These are phyloP conservation scores for Catalaphyllia jardinei DNA, from an alignment of 64 coral and sea anemone species.

Conservation along the genomic window DNA sequence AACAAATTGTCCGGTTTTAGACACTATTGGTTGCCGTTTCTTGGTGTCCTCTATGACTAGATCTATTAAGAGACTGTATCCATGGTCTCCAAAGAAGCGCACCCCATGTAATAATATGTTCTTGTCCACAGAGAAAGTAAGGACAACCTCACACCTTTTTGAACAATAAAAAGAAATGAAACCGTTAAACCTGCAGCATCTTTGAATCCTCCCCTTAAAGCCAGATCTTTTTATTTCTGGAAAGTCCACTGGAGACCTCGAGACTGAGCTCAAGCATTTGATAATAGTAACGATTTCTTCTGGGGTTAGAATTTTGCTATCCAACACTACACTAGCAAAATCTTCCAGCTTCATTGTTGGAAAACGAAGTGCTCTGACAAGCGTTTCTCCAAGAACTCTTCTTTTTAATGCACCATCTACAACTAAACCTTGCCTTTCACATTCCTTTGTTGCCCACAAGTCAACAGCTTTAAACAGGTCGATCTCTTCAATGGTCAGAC, in stretches of 20 bases:
- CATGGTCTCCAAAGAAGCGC: background rate
- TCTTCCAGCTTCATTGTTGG: background rate
- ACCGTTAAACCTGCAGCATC: background rate
- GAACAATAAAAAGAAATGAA: background rate
- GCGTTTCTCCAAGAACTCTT: background rate
- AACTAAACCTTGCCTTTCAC: background rate
- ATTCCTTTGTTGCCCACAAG: background rate
- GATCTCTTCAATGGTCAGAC: background rate
- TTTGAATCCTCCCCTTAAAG: background rate
- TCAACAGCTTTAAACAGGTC: slow-evolving; percentile 17
- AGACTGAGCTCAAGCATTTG: background rate
- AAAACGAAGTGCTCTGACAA: background rate
- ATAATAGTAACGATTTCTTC: background rate
- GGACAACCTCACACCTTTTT: too few species aligned
- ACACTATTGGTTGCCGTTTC: too few species aligned
- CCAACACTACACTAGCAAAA: background rate
- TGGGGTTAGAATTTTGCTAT: background rate
- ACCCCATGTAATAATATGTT: background rate
- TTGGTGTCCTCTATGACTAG: too few species aligned
- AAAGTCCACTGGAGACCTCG: background rate
- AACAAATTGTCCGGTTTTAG: too few species aligned
- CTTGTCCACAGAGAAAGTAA: too few species aligned
- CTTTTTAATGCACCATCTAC: background rate
- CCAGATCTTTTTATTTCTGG: background rate
- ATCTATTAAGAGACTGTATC: too few species aligned